A percentile compares a stretch with the other conserved stretches of the same genome.
These are phyloP conservation scores for Caenorhabditis latens DNA, from an alignment of 1,140 invertebrate species.

Conservation along the genomic window DNA sequence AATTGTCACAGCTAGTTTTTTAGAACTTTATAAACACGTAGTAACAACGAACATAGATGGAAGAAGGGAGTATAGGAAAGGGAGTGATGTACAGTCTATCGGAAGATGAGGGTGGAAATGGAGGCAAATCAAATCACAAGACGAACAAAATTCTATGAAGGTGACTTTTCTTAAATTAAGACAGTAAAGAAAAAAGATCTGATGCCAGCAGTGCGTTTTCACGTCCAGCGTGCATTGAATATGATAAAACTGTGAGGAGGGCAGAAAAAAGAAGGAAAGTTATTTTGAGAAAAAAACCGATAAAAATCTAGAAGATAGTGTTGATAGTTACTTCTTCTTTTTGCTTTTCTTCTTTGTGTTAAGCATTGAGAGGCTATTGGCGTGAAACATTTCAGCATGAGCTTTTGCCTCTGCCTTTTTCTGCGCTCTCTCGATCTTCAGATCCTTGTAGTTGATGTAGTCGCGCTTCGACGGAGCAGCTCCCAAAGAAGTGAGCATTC, in stretches of 20 bases:
- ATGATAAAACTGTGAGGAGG: slow-evolving; percentile 26
- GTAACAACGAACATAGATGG: slow-evolving; percentile 27
- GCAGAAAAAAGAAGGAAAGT: background rate
- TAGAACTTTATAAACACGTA: slow-evolving; percentile 23
- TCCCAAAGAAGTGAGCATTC: slow-evolving; percentile 58
- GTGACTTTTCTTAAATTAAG: background rate
- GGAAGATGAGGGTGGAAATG: slow-evolving; percentile 30
- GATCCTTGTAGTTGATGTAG: slow-evolving; percentile 54
- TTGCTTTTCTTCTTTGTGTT: slow-evolving; percentile 59
- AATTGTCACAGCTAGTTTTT: background rate
- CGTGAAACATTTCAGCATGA: slow-evolving; percentile 28
- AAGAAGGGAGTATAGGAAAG: background rate
- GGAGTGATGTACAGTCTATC: slow-evolving; percentile 46
- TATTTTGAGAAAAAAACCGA: slow-evolving; percentile 25
- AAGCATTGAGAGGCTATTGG: slow-evolving; percentile 14
- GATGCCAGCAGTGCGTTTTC: slow-evolving; percentile 54
- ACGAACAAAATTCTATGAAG: slow-evolving; percentile 10
- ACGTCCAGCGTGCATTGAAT: slow-evolving; percentile 54
- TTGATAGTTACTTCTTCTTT: background rate
- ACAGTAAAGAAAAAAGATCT: slow-evolving; percentile 8
- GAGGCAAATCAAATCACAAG: slow-evolving; percentile 52
- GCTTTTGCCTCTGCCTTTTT: slow-evolving; percentile 47
- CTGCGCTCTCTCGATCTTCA: slow-evolving; percentile 26
- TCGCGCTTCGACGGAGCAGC: slow-evolving; percentile 55
- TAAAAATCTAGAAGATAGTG: background rate